Evolutionary conservation across 1,140 invertebrate genomes (phyloP).

Genomic region (Trachymyrmex septentrionalis): DNA sequence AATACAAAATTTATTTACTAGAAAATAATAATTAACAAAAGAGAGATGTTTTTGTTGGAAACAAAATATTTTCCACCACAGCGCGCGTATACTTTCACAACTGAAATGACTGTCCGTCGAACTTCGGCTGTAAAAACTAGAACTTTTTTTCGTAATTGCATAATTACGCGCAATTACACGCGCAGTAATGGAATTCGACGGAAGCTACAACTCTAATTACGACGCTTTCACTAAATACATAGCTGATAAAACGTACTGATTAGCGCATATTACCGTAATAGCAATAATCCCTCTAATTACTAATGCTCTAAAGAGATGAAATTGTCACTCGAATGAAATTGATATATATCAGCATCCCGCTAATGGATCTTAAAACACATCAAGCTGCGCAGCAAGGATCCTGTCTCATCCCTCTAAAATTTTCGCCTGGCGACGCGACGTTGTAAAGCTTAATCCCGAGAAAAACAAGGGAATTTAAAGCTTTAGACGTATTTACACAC

Average conservation of each 20-base stretch:
- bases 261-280: constrained; percentile 10
- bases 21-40: not conserved
- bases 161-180: not conserved
- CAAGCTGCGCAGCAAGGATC: not conserved
- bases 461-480: not conserved
- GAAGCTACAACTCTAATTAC: constrained; percentile 24
- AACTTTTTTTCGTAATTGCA: not conserved
- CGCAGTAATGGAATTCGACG: not conserved
- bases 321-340: constrained; percentile 8
- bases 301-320: constrained; percentile 10
- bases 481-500: not conserved
- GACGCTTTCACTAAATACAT: not conserved
- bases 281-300: constrained; percentile 44
- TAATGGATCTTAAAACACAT: constrained; percentile 5
- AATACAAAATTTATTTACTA: not conserved
- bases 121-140: not conserved
- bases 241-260: constrained; percentile 34
- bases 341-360: constrained; percentile 1
- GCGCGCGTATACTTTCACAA: not conserved
- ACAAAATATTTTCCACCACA: not conserved
- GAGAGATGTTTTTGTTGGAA: not conserved
- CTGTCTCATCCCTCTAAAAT: not conserved
- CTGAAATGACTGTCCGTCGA: not conserved
- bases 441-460: not conserved
- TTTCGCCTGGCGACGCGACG: not conserved